Conservation (phyloP, 2,113 vertebrate genomes). For the Mirza zaza region DNA sequence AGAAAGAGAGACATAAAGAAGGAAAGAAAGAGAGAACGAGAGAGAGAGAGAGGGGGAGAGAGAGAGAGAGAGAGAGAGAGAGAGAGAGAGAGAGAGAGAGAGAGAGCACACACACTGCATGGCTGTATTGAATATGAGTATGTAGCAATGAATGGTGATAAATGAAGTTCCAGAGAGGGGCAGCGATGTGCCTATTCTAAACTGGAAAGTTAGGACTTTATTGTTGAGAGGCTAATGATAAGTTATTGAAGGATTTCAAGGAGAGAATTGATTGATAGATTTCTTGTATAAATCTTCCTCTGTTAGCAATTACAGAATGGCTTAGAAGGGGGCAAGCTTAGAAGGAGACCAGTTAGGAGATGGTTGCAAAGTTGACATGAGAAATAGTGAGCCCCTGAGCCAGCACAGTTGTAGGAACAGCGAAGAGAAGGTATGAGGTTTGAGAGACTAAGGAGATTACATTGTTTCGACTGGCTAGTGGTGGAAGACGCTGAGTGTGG, state of each 20-base stretch:
- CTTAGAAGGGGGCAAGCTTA: not conserved
- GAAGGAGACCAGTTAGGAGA: not conserved
- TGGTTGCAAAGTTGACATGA: not conserved
- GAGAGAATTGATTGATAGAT: not conserved
- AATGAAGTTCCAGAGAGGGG: not conserved
- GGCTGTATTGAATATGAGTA: not conserved
- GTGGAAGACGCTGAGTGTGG: not conserved
- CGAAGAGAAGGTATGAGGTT: not conserved
- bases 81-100: not conserved
- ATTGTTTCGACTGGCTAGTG: not conserved
- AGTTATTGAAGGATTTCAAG: not conserved
- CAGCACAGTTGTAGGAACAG: not conserved
- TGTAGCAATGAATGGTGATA: not conserved
- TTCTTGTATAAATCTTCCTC: not conserved
- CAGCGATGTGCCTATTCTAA: not conserved
- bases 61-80: not conserved
- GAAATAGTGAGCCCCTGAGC: not conserved
- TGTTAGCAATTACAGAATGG: not conserved
- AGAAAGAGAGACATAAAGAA: too few species aligned
- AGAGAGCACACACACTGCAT: too few species aligned
- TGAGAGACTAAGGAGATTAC: not conserved
- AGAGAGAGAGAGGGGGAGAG: not conserved
- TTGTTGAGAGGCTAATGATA: not conserved
- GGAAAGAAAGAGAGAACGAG: not conserved
- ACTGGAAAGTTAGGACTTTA: not conserved